Percentiles rank a stretch among this genome's conserved stretches.
phyloP scores from a whole-genome alignment of 1,140 invertebrate genomes.

The Scaptomyza pallida region DNA sequence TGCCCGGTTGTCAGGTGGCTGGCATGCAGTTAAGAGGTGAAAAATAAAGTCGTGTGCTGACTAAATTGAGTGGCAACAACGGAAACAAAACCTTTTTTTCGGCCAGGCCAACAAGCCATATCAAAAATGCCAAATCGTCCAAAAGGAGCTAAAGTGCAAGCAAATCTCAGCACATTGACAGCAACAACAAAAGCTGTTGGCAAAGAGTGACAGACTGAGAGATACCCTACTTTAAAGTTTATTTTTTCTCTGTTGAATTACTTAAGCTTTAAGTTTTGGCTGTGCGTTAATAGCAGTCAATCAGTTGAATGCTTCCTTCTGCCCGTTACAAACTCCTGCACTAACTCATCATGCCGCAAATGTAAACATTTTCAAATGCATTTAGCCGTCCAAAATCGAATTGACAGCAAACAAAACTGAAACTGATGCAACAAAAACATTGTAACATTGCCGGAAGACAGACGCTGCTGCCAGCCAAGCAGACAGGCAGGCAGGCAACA shows the following conservation, averaged over 20 bases:
- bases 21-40: constrained; percentile 19
- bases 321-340: too few species aligned
- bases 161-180: constrained; percentile 22
- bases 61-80: constrained; percentile 40
- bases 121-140: constrained; percentile 5
- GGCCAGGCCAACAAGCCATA: not conserved
- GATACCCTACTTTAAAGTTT: not conserved
- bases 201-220: not conserved
- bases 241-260: too few species aligned
- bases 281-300: too few species aligned
- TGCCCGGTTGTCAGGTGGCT: constrained; percentile 21
- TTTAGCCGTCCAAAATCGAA: constrained; percentile 12
- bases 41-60: constrained; percentile 24
- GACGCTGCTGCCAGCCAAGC: constrained; percentile 24
- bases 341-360: too few species aligned
- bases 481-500: constrained; percentile 11
- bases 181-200: not conserved
- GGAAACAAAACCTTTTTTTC: constrained; percentile 49
- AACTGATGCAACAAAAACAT: constrained; percentile 77
- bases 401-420: constrained; percentile 48
- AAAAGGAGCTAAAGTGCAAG: constrained; percentile 2
- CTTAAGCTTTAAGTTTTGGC: too few species aligned
- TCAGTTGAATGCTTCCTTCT: not conserved
- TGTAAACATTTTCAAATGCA: not conserved
- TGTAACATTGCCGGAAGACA: constrained; percentile 76